Conservation (phyloP, 2,888 invertebrate species). For the Lepidocyrtoides sp. region DNA sequence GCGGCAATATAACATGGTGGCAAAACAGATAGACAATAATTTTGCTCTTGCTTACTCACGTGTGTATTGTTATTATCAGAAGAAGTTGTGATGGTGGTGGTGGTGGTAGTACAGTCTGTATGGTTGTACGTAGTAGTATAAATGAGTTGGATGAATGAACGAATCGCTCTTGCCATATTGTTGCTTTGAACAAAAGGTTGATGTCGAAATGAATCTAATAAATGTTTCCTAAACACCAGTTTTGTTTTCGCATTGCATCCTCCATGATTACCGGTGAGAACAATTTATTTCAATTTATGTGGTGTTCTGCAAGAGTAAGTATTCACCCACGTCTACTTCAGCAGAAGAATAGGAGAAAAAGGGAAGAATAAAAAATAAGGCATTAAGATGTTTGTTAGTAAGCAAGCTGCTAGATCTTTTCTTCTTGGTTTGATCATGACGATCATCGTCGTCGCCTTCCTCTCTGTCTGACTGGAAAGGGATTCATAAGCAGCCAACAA, state of each 20-base stretch:
- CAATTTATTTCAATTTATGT: constrained; percentile 85
- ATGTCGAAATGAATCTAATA: constrained; percentile 84
- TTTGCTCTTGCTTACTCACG: constrained; percentile 19
- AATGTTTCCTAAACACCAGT: constrained; percentile 84
- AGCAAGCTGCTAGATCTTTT: constrained; percentile 4
- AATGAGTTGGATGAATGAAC: constrained; percentile 14
- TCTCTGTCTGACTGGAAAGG: background rate
- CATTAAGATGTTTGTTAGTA: constrained; percentile 67
- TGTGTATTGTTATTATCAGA: background rate
- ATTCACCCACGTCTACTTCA: too few species aligned
- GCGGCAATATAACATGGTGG: background rate
- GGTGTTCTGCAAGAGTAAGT: constrained; percentile 79
- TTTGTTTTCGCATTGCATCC: constrained; percentile 83
- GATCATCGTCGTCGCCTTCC: constrained; percentile 15
- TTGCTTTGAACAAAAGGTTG: constrained; percentile 47
- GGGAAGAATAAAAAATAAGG: constrained; percentile 68
- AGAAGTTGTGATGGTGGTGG: too few species aligned
- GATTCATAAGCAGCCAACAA: background rate
- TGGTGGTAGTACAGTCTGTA: too few species aligned
- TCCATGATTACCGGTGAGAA: constrained; percentile 84
- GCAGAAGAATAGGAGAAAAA: background rate
- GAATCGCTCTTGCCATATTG: constrained; percentile 21
- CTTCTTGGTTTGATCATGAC: constrained; percentile 40
- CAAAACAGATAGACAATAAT: constrained; percentile 19
- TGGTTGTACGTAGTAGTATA: background rate